Conservation (phyloP, 2,888 invertebrate species). For the Drosophila paranaensis region DNA sequence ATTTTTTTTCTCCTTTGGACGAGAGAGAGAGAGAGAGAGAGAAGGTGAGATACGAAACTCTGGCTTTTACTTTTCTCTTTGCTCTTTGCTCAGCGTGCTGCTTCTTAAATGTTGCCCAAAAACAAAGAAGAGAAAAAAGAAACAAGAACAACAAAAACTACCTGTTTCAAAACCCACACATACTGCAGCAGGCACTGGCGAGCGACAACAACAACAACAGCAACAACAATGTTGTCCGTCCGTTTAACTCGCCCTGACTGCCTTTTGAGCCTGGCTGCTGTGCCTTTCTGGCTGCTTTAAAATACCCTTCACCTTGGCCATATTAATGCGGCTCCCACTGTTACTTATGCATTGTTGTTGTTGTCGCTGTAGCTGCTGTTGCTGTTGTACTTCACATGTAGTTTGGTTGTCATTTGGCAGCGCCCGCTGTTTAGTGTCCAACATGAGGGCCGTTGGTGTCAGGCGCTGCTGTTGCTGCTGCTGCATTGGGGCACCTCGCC, state of each 20-base stretch:
- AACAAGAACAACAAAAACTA: constrained; percentile 53
- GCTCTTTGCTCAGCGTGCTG: constrained; percentile 48
- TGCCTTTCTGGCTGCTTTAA: constrained; percentile 71
- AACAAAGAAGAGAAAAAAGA: constrained; percentile 37
- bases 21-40: constrained; percentile 5
- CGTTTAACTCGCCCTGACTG: constrained; percentile 50
- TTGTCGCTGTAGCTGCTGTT: constrained; percentile 57
- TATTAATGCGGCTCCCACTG: constrained; percentile 80
- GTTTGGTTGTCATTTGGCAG: constrained; percentile 82
- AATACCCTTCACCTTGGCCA: constrained; percentile 79
- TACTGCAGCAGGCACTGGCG: constrained; percentile 47
- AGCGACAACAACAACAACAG: constrained; percentile 35
- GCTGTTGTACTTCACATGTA: constrained; percentile 78
- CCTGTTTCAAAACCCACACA: constrained; percentile 76
- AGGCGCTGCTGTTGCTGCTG: constrained; percentile 50
- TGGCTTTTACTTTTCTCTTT: constrained; percentile 72
- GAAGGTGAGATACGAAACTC: constrained; percentile 30
- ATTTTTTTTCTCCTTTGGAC: constrained; percentile 48
- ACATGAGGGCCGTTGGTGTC: constrained; percentile 80
- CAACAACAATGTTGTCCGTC: constrained; percentile 46
- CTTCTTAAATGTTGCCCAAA: constrained; percentile 76
- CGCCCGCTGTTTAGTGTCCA: constrained; percentile 81
- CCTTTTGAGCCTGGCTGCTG: constrained; percentile 35
- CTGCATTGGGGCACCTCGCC: constrained; percentile 31
- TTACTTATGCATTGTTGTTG: constrained; percentile 57